Evolutionary conservation across 2,113 vertebrate species (phyloP), one percentile per base, ranked within the genome.

Genomic region (Tauraco erythrolophus): DNA sequence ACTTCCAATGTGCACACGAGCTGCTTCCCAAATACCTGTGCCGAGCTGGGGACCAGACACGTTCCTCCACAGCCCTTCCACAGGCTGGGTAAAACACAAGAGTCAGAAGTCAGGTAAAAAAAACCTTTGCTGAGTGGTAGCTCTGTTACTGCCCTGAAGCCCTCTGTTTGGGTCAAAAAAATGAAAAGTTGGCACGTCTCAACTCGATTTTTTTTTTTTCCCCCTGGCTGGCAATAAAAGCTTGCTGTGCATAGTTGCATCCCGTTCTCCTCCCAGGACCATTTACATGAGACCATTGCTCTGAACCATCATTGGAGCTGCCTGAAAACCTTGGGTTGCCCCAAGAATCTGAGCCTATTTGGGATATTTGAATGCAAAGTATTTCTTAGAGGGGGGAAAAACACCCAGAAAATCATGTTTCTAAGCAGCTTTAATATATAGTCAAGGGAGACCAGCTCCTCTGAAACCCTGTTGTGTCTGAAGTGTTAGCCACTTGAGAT

Each of bases 401-500:
- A n/a, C n/a, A n/a, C n/a, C n/a, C 41, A 43, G 41, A 30, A 51
- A 37, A n/a, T 18, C 9, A 2, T 6, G 4, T 79, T 82, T 88
- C 77, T 68, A 14, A 70, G 56, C 48, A 62, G 87, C 69, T 94
- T 84, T 89, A 75, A 35, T 13, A 48, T 2, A 19, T 6, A 84
- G 58, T 14, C 27, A 33, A 68, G 30, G 25, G 46, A 80, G 46
- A 69, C 12, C 71, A 94, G 84, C 69, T 64, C 51, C 45, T 71
- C 77, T 91, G 84, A 75, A 77, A 4, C 1, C 72, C 93, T 71
- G 89, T 58, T 39, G 77, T 39, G 71, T 30, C 84, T 93, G 6
- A 91, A 96, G 96, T 79, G 92, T 88, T 90, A 91, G 84, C 87
- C 96, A 97, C 96, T 96, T 94, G 87, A 97, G 94, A 97, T 96